Evolutionary conservation across 1,140 invertebrate genomes (phyloP).

Genomic region (Frieseomelitta varia): DNA sequence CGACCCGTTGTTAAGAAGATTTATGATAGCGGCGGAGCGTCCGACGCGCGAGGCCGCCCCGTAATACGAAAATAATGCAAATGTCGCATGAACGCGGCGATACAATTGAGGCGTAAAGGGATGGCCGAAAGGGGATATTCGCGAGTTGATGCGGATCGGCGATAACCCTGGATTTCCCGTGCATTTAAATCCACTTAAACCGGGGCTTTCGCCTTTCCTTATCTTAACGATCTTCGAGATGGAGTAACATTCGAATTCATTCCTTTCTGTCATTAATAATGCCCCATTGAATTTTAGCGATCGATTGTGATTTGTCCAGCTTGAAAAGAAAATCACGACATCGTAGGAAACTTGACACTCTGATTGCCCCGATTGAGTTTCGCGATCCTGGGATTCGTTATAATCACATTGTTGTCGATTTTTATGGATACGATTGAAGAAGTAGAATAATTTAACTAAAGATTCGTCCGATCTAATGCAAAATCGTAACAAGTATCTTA

Average conservation of each 20-base stretch:
- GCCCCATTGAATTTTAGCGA: background rate
- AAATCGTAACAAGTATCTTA: too few relatives aligned
- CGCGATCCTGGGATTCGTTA: too few relatives aligned
- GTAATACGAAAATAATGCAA: constrained; percentile 53
- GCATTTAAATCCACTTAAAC: background rate
- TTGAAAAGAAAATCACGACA: background rate
- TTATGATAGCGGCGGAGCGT: constrained; percentile 6
- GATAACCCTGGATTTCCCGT: background rate
- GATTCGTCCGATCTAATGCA: too few relatives aligned
- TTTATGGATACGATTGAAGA: too few relatives aligned
- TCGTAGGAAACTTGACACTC: too few relatives aligned
- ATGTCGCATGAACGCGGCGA: constrained; percentile 20
- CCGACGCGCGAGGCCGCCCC: background rate
- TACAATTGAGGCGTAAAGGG: background rate
- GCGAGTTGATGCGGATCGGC: background rate
- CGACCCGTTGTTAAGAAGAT: constrained; percentile 41
- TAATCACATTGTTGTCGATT: too few relatives aligned
- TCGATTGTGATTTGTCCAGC: background rate
- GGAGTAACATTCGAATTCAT: background rate
- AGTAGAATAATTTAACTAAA: too few relatives aligned
- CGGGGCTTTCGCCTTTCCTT: background rate
- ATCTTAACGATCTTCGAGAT: background rate
- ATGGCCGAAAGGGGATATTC: background rate
- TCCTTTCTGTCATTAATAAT: background rate
- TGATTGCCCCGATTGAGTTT: too few relatives aligned